Evolutionary conservation across 92 coral and sea anemone genomes (phyloP).

Genomic region (Palythoa grandiflora): DNA sequence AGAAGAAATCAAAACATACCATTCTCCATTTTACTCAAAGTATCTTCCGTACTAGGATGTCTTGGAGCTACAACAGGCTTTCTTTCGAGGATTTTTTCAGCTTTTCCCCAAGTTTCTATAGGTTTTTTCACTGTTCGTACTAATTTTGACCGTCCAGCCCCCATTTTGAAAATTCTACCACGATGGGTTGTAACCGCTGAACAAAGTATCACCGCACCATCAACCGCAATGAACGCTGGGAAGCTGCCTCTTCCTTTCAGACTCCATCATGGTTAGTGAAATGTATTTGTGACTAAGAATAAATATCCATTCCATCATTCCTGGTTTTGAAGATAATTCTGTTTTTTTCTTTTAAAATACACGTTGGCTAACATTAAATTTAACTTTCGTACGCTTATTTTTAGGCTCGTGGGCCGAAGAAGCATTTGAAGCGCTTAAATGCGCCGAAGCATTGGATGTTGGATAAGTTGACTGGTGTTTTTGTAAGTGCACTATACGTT

Average conservation of each 20-base stretch:
- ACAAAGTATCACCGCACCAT: constrained; percentile 28
- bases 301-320: constrained; percentile 59
- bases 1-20: constrained; percentile 30
- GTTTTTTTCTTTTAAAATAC: constrained; percentile 14
- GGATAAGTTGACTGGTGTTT: constrained; percentile 98
- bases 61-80: constrained; percentile 89
- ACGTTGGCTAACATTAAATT: constrained; percentile 46
- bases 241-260: constrained; percentile 79
- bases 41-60: constrained; percentile 80
- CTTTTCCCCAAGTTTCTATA: constrained; percentile 71
- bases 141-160: constrained; percentile 76
- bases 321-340: neutral
- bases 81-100: constrained; percentile 82
- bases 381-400: constrained; percentile 67
- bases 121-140: constrained; percentile 80
- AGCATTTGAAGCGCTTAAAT: constrained; percentile 99
- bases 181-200: constrained; percentile 47
- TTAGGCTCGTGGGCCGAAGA: constrained; percentile 99
- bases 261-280: constrained; percentile 94
- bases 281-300: neutral
- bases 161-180: constrained; percentile 74
- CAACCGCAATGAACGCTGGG: constrained; percentile 70
- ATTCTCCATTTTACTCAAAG: constrained; percentile 61
- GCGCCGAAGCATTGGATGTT: constrained; percentile 99
- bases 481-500: constrained; percentile 77